These are phyloP conservation scores for Ornithoptera priamus DNA, from an alignment of 2,888 invertebrate species.

Conservation along the genomic window DNA sequence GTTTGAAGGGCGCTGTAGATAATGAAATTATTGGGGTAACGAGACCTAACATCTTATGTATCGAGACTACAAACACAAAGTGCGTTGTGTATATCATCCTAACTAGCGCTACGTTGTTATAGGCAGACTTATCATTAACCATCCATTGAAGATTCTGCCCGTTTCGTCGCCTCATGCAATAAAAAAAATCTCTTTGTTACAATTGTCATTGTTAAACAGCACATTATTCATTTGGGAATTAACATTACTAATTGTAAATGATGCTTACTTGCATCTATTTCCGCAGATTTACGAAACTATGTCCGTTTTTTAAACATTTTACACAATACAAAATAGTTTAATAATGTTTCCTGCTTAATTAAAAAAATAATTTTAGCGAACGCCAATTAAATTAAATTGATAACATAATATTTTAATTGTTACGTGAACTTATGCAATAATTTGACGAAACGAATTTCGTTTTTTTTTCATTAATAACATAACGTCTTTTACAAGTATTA, in stretches of 20 bases:
- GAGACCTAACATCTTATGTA: too few relatives aligned
- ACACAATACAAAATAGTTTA: constrained; percentile 14
- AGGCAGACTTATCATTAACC: too few relatives aligned
- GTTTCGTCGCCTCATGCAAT: too few relatives aligned
- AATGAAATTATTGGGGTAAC: too few relatives aligned
- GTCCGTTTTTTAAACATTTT: constrained; percentile 6
- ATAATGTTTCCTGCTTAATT: constrained; percentile 11
- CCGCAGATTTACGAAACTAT: constrained; percentile 3
- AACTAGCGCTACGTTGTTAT: too few relatives aligned
- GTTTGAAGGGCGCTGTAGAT: too few relatives aligned
- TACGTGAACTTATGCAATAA: constrained; percentile 5
- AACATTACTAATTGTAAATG: not conserved
- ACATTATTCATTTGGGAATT: not conserved
- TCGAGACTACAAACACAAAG: too few relatives aligned
- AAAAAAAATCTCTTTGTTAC: too few relatives aligned
- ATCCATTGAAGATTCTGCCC: too few relatives aligned
- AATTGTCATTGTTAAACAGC: too few relatives aligned
- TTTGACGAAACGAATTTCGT: not conserved
- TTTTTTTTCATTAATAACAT: not conserved
- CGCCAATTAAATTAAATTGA: not conserved
- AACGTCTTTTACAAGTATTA: not conserved
- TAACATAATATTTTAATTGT: constrained; percentile 1
- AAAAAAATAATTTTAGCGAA: not conserved
- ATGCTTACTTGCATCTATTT: not conserved
- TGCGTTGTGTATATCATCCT: too few relatives aligned